Evolutionary conservation across 2,797 vertebrate species (phyloP), one percentile per base, ranked within the genome.

Genomic region (Acanthiza pusilla): DNA sequence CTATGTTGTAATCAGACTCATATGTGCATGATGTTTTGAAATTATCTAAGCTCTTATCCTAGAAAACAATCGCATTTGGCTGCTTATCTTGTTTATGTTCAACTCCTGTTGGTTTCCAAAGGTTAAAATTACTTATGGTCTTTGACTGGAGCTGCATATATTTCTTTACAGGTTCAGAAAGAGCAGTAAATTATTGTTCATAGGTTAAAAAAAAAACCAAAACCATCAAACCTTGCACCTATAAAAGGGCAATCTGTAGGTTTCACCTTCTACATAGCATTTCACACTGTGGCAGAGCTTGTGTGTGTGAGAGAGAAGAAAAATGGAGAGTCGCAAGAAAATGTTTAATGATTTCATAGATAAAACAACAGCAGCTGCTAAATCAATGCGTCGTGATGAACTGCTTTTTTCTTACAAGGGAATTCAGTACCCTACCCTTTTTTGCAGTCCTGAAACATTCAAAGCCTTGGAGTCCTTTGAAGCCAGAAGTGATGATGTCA

Each of bases 321-420:
- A 38, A 38, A 96, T 96, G 94, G 89, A 93, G 18, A 92, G 36
- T 20, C 0, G 71, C 7, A 60, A 74, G 36, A 91, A 81, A 29
- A 27, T 3, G 25, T 38, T 65, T 73, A 0, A 5, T 36, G 61
- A 30, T 11, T 1, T 30, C 0, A 0, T 97, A 16, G 84, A 94
- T 32, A 26, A 91, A 9, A 95, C 5, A 50, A 0, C 97, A 12
- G 78, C 62, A 53, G 32, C 8, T 78, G 97, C 93, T 4, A 79
- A 51, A 11, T 43, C 10, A 17, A n/a, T 97, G 65, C 81, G 34
- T 7, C 94, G 81, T 0, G 97, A 98, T 27, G 92, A 98, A 26
- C 97, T 98, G 83, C 14, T 98, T 62, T 98, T 97, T 95, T 91
- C 93, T 32, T 97, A 98, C 92, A 97, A 98, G 0, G 98, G 98